phyloP scores from a whole-genome alignment of 2,888 invertebrate genomes.

The Tipula helvola region DNA sequence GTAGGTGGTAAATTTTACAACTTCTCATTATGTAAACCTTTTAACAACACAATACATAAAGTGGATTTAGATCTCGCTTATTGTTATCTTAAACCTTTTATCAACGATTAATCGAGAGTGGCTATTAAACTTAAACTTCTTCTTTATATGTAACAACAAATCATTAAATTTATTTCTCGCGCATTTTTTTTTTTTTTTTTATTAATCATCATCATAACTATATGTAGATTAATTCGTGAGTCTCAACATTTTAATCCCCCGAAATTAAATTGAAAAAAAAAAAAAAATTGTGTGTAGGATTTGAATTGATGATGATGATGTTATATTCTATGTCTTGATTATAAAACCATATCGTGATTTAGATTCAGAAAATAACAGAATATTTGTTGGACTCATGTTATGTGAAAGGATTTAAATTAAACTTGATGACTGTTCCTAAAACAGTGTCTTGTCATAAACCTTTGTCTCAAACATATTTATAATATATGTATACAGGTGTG shows the following conservation, averaged over 20 bases:
- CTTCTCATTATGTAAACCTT: background rate
- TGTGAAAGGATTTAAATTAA: background rate
- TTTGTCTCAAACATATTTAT: background rate
- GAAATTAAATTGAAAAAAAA: background rate
- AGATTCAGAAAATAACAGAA: background rate
- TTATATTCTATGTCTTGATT: constrained; percentile 4
- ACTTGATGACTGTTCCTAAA: background rate
- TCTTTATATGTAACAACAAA: background rate
- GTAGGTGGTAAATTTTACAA: background rate
- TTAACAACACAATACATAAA: background rate
- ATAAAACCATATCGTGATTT: background rate
- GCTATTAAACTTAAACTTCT: background rate
- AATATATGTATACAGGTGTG: background rate
- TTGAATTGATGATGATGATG: background rate
- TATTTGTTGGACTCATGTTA: background rate
- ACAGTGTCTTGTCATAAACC: background rate
- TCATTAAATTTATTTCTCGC: background rate
- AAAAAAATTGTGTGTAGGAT: background rate
- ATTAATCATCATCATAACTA: background rate
- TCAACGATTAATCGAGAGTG: background rate
- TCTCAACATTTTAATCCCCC: background rate
- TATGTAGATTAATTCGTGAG: constrained; percentile 4
- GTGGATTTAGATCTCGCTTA: background rate
- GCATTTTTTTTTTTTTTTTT: background rate
- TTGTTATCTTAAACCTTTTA: background rate